Evolutionary conservation across 2,888 invertebrate genomes (phyloP).

Genomic region (Drosophila crucigera): DNA sequence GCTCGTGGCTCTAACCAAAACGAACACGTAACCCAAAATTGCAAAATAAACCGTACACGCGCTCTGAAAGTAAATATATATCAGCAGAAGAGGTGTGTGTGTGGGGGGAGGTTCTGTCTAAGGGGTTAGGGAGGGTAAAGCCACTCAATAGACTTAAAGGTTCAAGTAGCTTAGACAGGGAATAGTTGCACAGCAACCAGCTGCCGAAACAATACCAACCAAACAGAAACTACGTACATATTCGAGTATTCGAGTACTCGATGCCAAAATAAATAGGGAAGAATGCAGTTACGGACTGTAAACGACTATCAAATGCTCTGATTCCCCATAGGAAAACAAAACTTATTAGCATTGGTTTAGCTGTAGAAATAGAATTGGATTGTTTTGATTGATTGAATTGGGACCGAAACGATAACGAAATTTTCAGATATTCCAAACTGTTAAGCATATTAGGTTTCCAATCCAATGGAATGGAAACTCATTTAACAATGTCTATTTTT

Average conservation of each 20-base stretch:
- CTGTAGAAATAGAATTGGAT: not conserved
- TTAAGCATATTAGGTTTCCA: not conserved
- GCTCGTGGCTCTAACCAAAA: constrained; percentile 47
- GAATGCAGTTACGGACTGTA: not conserved
- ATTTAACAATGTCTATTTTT: not conserved
- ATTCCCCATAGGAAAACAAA: not conserved
- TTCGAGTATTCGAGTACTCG: constrained; percentile 7
- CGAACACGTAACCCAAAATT: constrained; percentile 79
- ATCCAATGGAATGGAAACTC: too few relatives aligned
- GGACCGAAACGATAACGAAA: not conserved
- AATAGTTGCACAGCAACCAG: constrained; percentile 22
- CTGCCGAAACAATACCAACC: constrained; percentile 24
- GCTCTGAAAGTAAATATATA: constrained; percentile 20
- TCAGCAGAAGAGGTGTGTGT: not conserved
- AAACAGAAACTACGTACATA: constrained; percentile 14
- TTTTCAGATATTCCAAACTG: not conserved
- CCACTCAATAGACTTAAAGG: constrained; percentile 69
- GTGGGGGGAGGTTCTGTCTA: not conserved
- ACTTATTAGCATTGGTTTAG: not conserved
- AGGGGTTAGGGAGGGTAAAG: constrained; percentile 5
- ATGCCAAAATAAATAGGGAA: constrained; percentile 25
- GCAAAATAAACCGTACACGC: constrained; percentile 73
- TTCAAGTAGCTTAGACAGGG: constrained; percentile 51
- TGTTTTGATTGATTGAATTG: not conserved
- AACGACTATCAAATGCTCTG: constrained; percentile 19